These are phyloP conservation scores for mouse (Mus musculus) DNA, from an alignment of 2,113 vertebrate species.

Conservation along the genomic window GRCm39 chr17:8617501-8618000, in stretches of 20 bases:
- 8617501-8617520: not conserved
- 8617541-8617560: not conserved
- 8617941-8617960: not conserved
- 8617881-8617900: not conserved
- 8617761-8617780: too few species aligned
- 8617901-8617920: not conserved
- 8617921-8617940: not conserved
- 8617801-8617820: accelerated
- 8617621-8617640: not conserved
- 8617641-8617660: not conserved
- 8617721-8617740: not conserved
- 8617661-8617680: not conserved
- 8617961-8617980: accelerated
- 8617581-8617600: not conserved
- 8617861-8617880: not conserved
- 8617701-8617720: not conserved
- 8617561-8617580: not conserved
- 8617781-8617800: not conserved
- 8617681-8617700: not conserved
- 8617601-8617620: too few species aligned
- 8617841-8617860: accelerated
- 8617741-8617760: not conserved
- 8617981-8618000: not conserved
- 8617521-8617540: too few species aligned
- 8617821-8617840: accelerated